Percentiles rank a stretch among this genome's conserved stretches.
Evolutionary conservation across 2,113 vertebrate genomes (phyloP).

Genomic region (Felis catus): DNA sequence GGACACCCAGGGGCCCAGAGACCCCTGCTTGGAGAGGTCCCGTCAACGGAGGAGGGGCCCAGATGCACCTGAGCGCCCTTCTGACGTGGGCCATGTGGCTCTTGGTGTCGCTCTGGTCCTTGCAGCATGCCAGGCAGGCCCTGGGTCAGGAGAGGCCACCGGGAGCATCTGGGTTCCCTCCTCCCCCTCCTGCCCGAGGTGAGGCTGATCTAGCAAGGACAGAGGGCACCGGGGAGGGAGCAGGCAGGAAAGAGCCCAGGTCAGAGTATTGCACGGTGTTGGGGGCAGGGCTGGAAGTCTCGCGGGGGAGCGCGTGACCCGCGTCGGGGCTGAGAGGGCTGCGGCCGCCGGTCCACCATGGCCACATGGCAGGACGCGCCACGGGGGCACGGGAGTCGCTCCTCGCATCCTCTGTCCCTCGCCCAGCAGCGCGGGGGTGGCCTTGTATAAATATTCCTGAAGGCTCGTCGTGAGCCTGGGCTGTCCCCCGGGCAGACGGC

Average conservation of each 20-base stretch:
- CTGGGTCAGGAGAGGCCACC: neutral
- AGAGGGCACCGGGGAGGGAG: neutral
- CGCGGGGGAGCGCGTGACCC: neutral
- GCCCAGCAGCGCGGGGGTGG: neutral
- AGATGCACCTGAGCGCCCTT: neutral
- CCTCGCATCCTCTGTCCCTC: neutral
- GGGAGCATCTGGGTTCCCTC: neutral
- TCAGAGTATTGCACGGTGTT: constrained; percentile 49
- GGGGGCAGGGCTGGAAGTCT: neutral
- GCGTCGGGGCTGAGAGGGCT: constrained; percentile 44
- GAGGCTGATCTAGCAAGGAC: neutral
- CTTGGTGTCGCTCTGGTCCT: constrained; percentile 11
- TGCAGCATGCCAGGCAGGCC: constrained; percentile 44
- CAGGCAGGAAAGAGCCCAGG: neutral
- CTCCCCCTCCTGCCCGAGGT: neutral
- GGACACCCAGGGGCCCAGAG: neutral
- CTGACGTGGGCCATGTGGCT: neutral
- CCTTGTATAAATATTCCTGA: neutral
- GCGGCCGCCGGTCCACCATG: neutral
- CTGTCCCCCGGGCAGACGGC: neutral
- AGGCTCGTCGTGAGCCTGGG: neutral
- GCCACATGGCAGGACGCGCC: neutral
- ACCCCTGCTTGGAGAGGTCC: neutral
- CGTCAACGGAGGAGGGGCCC: neutral
- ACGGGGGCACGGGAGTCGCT: neutral